phyloP scores from a whole-genome alignment of 2,113 vertebrate species.

The Brachypteracias leptosomus region DNA sequence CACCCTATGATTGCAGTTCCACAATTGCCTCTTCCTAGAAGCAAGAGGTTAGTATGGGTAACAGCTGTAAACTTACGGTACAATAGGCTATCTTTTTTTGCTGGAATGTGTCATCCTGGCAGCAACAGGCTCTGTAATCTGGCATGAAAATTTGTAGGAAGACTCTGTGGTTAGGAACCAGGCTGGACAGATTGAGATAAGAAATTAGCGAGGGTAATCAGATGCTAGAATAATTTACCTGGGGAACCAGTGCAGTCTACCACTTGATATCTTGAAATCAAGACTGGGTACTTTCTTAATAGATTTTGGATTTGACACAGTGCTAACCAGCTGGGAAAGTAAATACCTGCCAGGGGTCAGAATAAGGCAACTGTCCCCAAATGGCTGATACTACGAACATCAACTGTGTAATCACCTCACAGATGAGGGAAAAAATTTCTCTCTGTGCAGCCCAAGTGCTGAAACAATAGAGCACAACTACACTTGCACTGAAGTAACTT shows the following conservation, averaged over 20 bases:
- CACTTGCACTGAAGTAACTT: neutral
- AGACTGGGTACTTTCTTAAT: neutral
- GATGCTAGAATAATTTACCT: neutral
- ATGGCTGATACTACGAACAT: neutral
- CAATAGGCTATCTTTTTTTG: neutral
- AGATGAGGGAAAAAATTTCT: neutral
- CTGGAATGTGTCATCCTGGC: neutral
- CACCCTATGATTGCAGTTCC: neutral
- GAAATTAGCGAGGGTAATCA: slow-evolving; percentile 16
- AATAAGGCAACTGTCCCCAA: neutral
- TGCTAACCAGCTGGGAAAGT: neutral
- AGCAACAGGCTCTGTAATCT: neutral
- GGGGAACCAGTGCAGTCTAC: slow-evolving; percentile 11
- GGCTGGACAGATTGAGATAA: slow-evolving; percentile 17
- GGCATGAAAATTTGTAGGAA: neutral
- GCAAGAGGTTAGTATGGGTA: neutral
- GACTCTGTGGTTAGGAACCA: neutral
- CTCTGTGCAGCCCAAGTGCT: neutral
- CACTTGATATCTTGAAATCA: slow-evolving; percentile 7
- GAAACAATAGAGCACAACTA: neutral
- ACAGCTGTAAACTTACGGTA: neutral
- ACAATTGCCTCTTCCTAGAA: neutral
- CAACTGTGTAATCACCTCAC: neutral
- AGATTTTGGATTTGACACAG: neutral
- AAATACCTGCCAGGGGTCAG: slow-evolving; percentile 9